phyloP scores from a whole-genome alignment of 2,113 vertebrate genomes.

The Caretta caretta region DNA sequence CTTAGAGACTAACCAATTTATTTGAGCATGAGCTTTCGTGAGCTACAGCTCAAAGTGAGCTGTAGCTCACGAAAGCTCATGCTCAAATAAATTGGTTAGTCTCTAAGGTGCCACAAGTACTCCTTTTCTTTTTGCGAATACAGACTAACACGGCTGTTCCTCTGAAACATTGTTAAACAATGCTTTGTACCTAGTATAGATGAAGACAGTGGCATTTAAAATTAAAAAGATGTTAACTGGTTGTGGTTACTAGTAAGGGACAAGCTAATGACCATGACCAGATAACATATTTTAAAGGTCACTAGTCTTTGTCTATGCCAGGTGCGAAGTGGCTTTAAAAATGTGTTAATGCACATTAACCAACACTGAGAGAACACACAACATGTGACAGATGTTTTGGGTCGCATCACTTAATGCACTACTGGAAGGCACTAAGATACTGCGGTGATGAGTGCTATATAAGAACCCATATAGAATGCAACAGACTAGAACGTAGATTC shows the following conservation, averaged over 20 bases:
- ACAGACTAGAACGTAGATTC: neutral
- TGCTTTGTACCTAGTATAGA: neutral
- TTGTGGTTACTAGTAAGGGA: neutral
- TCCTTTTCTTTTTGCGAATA: too few relatives aligned
- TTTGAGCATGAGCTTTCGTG: too few relatives aligned
- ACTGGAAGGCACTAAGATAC: neutral
- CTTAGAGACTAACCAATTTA: too few relatives aligned
- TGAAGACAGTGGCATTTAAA: neutral
- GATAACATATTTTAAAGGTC: neutral
- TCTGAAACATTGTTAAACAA: neutral
- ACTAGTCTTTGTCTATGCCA: neutral
- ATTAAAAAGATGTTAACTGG: neutral
- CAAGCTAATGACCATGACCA: neutral
- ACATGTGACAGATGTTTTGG: neutral
- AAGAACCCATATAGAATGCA: neutral
- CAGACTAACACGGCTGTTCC: too few relatives aligned
- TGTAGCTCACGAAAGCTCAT: too few relatives aligned
- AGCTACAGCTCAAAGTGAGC: too few relatives aligned
- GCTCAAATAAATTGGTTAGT: too few relatives aligned
- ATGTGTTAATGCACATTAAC: neutral
- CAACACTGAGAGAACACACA: neutral
- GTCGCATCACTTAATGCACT: neutral
- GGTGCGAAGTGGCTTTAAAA: neutral
- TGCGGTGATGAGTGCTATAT: neutral
- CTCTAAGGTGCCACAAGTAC: too few relatives aligned